A percentile compares a stretch with the other conserved stretches of the same genome.
Evolutionary conservation across 2,888 invertebrate species (phyloP).

Genomic region (Tinea pellionella): DNA sequence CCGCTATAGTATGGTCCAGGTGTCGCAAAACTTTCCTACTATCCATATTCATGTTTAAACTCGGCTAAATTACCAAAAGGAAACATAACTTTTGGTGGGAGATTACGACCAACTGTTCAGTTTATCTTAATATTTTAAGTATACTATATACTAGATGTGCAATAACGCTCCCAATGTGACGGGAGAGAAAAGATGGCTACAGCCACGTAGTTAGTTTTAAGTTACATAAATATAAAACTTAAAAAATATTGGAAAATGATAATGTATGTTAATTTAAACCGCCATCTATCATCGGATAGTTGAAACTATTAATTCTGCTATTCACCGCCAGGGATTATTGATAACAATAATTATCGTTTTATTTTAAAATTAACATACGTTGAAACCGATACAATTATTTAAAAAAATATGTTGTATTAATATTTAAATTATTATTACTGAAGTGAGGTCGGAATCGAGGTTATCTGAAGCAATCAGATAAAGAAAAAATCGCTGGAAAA

Average conservation of each 20-base stretch:
- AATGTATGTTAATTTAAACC: not conserved
- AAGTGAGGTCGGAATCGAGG: not conserved
- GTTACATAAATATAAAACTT: too few relatives aligned
- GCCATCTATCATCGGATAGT: conserved; percentile 1
- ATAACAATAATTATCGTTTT: not conserved
- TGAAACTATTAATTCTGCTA: not conserved
- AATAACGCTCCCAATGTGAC: too few relatives aligned
- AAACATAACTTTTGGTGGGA: conserved; percentile 11
- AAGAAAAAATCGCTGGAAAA: not conserved
- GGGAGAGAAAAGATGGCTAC: too few relatives aligned
- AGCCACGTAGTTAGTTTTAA: too few relatives aligned
- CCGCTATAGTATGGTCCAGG: conserved; percentile 15
- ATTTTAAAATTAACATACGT: too few relatives aligned
- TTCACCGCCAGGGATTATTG: not conserved
- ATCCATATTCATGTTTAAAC: conserved; percentile 20
- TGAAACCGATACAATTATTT: too few relatives aligned
- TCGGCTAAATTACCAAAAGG: conserved; percentile 13
- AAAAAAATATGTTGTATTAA: too few relatives aligned
- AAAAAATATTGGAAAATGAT: too few relatives aligned
- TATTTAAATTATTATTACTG: too few relatives aligned
- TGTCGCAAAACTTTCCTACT: conserved; percentile 16
- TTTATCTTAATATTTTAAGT: not conserved
- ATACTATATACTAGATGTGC: too few relatives aligned
- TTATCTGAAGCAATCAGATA: not conserved
- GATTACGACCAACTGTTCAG: not conserved